phyloP scores from a whole-genome alignment of 2,888 invertebrate genomes.

The Nebria salina region DNA sequence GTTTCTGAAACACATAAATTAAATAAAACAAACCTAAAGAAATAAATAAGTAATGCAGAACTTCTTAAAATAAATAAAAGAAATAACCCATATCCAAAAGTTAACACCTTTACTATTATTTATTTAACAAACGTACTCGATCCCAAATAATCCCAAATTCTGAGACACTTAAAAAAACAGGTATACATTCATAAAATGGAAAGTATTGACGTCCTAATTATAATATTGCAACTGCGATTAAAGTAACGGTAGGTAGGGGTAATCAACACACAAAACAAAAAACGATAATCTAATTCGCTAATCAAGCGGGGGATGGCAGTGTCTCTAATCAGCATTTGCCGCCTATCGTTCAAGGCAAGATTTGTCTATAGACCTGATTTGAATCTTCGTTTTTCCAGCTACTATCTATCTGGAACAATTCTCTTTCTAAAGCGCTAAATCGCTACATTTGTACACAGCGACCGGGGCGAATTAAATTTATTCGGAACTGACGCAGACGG shows the following conservation, averaged over 20 bases:
- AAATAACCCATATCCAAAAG: too few relatives aligned
- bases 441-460: neutral
- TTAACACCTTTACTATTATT: too few relatives aligned
- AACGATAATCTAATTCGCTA: slow-evolving; percentile 26
- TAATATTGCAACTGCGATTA: slow-evolving; percentile 7
- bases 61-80: too few relatives aligned
- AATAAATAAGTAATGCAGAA: too few relatives aligned
- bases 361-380: slow-evolving; percentile 13
- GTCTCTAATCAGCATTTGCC: slow-evolving; percentile 25
- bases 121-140: too few relatives aligned
- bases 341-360: neutral
- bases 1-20: too few relatives aligned
- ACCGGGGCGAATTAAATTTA: slow-evolving; percentile 6
- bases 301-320: slow-evolving; percentile 16
- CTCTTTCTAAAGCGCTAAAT: slow-evolving; percentile 4
- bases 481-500: neutral
- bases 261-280: slow-evolving; percentile 11
- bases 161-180: too few relatives aligned
- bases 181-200: too few relatives aligned
- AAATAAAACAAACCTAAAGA: too few relatives aligned
- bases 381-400: slow-evolving; percentile 6
- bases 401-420: slow-evolving; percentile 8
- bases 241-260: slow-evolving; percentile 6
- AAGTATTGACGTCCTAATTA: neutral
- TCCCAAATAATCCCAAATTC: too few relatives aligned